Evolutionary conservation across 2,797 vertebrate genomes (phyloP), one percentile per base, ranked within the genome.

Genomic region (Dryobates pubescens): DNA sequence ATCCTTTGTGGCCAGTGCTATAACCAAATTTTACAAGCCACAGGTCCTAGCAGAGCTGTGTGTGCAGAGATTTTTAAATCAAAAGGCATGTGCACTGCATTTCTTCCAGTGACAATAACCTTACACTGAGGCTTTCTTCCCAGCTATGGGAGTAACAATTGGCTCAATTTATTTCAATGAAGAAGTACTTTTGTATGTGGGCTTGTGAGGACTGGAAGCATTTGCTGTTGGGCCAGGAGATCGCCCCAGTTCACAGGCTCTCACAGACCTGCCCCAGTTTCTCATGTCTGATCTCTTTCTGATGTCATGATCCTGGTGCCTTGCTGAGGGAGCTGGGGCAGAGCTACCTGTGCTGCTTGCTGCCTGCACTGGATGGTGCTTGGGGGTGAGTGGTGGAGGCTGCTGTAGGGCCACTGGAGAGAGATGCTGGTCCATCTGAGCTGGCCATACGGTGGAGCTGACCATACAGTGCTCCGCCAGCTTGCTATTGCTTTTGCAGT

Each of bases 311-410:
- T 10, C 30, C 41, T 34, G 54, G 54, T 30, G 45, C 63, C 17
- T 17, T 23, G 54, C 71, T 2, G 1, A 41, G 65, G 59, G 32
- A 54, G 47, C 26, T 1, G 2, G 63, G 22, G 30, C 56, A 68
- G 63, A 22, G 47, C 63, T 24, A 51, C 23, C 49, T 51, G 49
- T 51, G 61, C 51, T 5, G 2, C 30, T 63, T 3, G 5, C 36
- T 19, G 27, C 24, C 63, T n/a, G 47, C 20, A 14, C 56, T 1
- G 3, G 23, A 2, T 1, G 4, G 27, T 32, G 57, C 5, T 34
- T 1, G 3, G 32, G 29, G 67, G 10, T 12, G 34, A 10, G 51
- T 22, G 43, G 32, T 71, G 65, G 24, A 26, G 53, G 34, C 51
- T 58, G 51, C 59, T 34, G 41, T 11, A 8, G 51, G 22, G 61